Percentiles rank a stretch among this genome's conserved stretches.
Conservation (phyloP, 2,113 vertebrate genomes). For the Pelobates fuscus region DNA sequence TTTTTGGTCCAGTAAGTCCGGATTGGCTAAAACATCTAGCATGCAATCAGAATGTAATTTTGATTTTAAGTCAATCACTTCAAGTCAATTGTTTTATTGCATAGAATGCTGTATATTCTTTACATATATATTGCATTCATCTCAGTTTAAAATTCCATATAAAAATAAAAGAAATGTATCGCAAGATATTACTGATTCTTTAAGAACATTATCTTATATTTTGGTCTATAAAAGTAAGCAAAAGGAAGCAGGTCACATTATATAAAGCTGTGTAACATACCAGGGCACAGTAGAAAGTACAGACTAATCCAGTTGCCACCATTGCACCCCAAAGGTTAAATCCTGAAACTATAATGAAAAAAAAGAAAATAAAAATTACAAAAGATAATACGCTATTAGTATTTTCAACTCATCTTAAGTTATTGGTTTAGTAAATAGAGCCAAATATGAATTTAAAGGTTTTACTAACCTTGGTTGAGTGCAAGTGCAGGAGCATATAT, state of each 20-base stretch:
- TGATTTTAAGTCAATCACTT: too few species aligned
- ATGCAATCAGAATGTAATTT: too few species aligned
- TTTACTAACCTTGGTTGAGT: constrained; percentile 74
- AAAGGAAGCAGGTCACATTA: not conserved
- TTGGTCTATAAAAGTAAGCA: too few species aligned
- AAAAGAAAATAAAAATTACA: not conserved
- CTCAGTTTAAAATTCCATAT: too few species aligned
- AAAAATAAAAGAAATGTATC: too few species aligned
- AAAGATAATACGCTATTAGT: not conserved
- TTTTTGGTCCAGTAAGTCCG: too few species aligned
- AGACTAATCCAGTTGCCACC: constrained; percentile 81
- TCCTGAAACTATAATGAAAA: constrained; percentile 74
- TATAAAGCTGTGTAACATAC: constrained; percentile 60
- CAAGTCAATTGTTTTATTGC: too few species aligned
- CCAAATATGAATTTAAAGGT: not conserved
- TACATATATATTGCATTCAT: too few species aligned
- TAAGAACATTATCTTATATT: too few species aligned
- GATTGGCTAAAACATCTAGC: too few species aligned
- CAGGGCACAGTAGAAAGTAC: constrained; percentile 87
- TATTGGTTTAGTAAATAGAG: not conserved
- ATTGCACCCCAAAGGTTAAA: constrained; percentile 83
- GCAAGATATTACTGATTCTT: too few species aligned
- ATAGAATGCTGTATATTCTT: too few species aligned
- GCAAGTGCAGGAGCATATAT: constrained; percentile 80
- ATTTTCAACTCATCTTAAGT: not conserved